Base-by-base conservation (phyloP, 1,140 invertebrate species). In the Aphaenogaster rudis region DNA sequence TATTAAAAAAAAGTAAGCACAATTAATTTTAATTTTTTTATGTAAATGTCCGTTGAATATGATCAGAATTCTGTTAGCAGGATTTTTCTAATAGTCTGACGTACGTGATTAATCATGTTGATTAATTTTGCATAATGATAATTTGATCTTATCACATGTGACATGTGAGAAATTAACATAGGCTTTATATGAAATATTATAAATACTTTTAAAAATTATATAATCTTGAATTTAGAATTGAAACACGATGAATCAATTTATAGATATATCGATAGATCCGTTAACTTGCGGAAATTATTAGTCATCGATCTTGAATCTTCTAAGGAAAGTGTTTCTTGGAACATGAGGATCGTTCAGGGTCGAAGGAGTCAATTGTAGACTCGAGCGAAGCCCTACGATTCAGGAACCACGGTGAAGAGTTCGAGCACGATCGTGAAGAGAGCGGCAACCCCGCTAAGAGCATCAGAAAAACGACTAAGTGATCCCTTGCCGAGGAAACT, bases 381-480 rank as follows among this genome's bases (percentile, higher is more conserved):
- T 71, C 21, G 13, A 67, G 57, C 13, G 50, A 45, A 28, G 54
- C 28, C 66, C 45, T 9, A 64, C 71, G 33, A 67, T 81, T 84
- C 69, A 71, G 21, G 21, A 87, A 64, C 50, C 52, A 6, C 11
- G 50, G 50, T 39, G 89, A 64, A 59, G 45, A 63, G 77, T 52
- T 28, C 52, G 77, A 76, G 15, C 78, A 33, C 39, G 66, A 69
- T 86, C 33, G 48, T 15, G 66, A 86, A 50, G 21, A 72, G 74
- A 59, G 87, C 86, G 69, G 66, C 64, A 85, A 91, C 87, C 87
- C 59, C 84, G 39, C 7, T 6, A 71, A 7, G 86, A 76, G 59
- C 36, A 48, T 50, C 54, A 86, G 76, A 91, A 88, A 86, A 90
- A 88, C 76, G 64, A 39, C 57, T 88, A 85, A 54, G 57, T 36